phyloP scores from a whole-genome alignment of 1,140 invertebrate species.

The Rhagoletis zephyria region DNA sequence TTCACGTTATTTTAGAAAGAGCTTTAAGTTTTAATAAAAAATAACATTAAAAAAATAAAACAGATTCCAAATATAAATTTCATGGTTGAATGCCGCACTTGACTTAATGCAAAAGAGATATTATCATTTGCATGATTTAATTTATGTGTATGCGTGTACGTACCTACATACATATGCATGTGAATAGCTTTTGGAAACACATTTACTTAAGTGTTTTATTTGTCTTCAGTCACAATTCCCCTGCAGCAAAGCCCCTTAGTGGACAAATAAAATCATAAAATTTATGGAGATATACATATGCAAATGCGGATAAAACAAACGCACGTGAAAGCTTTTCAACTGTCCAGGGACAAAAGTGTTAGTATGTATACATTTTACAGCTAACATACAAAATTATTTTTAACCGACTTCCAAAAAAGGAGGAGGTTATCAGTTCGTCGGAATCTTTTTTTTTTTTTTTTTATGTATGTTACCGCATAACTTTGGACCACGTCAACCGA shows the following conservation, averaged over 20 bases:
- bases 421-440: too few species aligned
- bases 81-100: too few species aligned
- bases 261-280: background rate
- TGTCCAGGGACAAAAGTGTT: background rate
- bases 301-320: background rate
- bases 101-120: background rate
- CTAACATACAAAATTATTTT: too few species aligned
- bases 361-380: background rate
- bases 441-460: too few species aligned
- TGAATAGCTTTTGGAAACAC: background rate
- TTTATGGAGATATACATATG: background rate
- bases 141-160: background rate
- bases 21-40: too few species aligned
- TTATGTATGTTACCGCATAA: too few species aligned
- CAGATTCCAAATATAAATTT: too few species aligned
- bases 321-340: background rate
- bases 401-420: too few species aligned
- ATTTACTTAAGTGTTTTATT: constrained; percentile 13
- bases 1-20: too few species aligned
- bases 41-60: too few species aligned
- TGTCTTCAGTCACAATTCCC: background rate
- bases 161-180: background rate
- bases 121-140: background rate
- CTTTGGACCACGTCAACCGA: too few species aligned
- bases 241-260: background rate